Base-by-base conservation (phyloP, 2,113 vertebrate genomes). In the Bufo bufo region DNA sequence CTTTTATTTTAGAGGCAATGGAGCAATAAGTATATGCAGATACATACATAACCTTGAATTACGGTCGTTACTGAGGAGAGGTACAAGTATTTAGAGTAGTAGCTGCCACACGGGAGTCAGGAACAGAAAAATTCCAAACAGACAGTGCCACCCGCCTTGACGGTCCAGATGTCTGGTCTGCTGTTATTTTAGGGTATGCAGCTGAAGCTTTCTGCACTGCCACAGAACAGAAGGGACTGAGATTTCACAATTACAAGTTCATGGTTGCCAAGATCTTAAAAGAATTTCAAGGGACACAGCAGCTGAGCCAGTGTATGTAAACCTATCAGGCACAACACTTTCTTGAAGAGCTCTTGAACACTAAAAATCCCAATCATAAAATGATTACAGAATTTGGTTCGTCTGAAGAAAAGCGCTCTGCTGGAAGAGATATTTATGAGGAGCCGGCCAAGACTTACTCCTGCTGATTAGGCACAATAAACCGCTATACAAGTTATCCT, bases 211-310 rank as follows among this genome's bases (percentile, higher is more conserved):
- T 49, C 72, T 49, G 72, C 9, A 75, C 1, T 20, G 72, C 50
- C 72, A 75, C 71, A 74, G 43, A 74, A 47, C 69, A 72, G 69
- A 72, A 72, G 69, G 43, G 71, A 47, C 43, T 74, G 71, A 16
- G 16, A 74, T 74, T 17, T 74, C 16, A 47, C 47, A 75, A 75
- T 75, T 75, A 49, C 72, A 75, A 75, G 6, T 71, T 69, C n/a
- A 12, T n/a, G 33, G 69, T 74, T 75, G 72, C 72, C 47, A 75
- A 75, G 43, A 75, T 75, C 47, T 75, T 75, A 75, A 74, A 47
- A 74, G 17, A 47, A 49, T 75, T 49, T 75, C 45, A 20, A 75
- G 16, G 72, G 72, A 75, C 45, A 5, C 1, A 20, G 72, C 72
- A 75, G 72, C 17, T 9, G 72, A 75, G 6, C 20, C 47, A 3